Base-by-base conservation (phyloP, 2,113 vertebrate genomes). In the Mirounga angustirostris region DNA sequence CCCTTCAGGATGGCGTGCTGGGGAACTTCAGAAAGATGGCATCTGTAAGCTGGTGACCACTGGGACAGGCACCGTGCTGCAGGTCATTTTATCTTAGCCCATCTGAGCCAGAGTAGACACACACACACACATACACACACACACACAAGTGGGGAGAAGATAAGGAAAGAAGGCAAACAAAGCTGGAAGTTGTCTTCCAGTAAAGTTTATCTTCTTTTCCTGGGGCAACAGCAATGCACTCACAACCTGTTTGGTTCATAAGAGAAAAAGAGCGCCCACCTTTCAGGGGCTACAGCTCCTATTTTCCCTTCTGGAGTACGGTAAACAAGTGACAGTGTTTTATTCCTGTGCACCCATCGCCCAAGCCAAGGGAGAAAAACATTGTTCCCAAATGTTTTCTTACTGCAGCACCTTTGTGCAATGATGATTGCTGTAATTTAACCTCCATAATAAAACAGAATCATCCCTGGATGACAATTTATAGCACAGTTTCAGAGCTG, bases 341-440 rank as follows among this genome's bases (percentile, higher is more conserved):
- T 94, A 94, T 97, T 40, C 81, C 78, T 69, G 13, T 33, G 28
- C 87, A 97, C 96, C 89, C 91, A 96, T 95, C 97, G 89, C 88
- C 82, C 7, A 83, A 97, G 88, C 97, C 97, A 91, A n/a, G 89
- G 46, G 95, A 93, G 86, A 93, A 97, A 98, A n/a, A 97, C 94
- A 94, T 94, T 98, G 89, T 97, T 97, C 98, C 97, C 1, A 56
- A 98, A 97, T 81, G 89, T 91, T 95, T 96, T 95, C 97, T 97
- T 98, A 96, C 97, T 91, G 89, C 71, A 90, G 91, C 0, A 58
- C 74, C 97, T 98, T 98, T 99, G 97, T 98, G 95, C 61, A 21
- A 89, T 97, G 84, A 21, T 76, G 97, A 99, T 98, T 98, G 96
- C 97, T 97, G 87, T 96, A 98, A 99, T 99, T 98, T 99, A 97